These are phyloP conservation scores for Hydra vulgaris DNA, from an alignment of 30 jellyfish, hydroid and myxozoan species.

Conservation along the genomic window DNA sequence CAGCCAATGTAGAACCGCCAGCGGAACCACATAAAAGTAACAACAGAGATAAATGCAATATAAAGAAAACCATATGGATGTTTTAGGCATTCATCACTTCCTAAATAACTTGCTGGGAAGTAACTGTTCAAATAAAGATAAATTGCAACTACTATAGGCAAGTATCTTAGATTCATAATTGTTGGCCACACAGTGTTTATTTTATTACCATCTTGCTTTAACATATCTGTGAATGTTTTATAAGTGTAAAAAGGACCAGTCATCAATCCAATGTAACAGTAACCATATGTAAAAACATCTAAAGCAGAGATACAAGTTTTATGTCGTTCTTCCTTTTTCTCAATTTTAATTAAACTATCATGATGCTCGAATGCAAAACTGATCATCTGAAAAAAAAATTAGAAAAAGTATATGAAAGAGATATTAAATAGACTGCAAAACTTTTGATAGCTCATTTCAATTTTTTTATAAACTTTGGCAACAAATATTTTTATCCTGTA, in stretches of 20 bases:
- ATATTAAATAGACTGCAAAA: too few species aligned
- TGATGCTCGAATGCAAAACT: conserved; percentile 69
- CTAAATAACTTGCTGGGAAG: conserved; percentile 50
- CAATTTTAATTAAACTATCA: neutral
- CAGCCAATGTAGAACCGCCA: conserved; percentile 80
- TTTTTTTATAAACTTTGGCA: too few species aligned
- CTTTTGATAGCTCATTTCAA: too few species aligned
- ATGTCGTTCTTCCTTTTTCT: neutral
- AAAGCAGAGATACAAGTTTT: neutral
- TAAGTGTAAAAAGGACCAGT: conserved; percentile 91
- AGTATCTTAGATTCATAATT: conserved; percentile 30
- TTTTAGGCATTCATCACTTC: conserved; percentile 40
- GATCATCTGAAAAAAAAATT: conserved; percentile 35
- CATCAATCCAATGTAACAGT: conserved; percentile 31
- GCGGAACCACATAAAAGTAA: conserved; percentile 78
- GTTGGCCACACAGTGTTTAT: conserved; percentile 78
- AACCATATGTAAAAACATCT: conserved; percentile 10
- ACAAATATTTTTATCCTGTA: too few species aligned
- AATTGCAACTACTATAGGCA: conserved; percentile 36
- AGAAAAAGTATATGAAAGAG: too few species aligned
- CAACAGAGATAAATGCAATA: conserved; percentile 32
- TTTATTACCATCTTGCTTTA: conserved; percentile 56
- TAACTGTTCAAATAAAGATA: conserved; percentile 39
- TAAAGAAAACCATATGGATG: conserved; percentile 56
- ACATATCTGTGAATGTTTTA: conserved; percentile 65